These are phyloP conservation scores for Steinernema hermaphroditum DNA, from an alignment of 2,888 invertebrate genomes.

Conservation along the genomic window DNA sequence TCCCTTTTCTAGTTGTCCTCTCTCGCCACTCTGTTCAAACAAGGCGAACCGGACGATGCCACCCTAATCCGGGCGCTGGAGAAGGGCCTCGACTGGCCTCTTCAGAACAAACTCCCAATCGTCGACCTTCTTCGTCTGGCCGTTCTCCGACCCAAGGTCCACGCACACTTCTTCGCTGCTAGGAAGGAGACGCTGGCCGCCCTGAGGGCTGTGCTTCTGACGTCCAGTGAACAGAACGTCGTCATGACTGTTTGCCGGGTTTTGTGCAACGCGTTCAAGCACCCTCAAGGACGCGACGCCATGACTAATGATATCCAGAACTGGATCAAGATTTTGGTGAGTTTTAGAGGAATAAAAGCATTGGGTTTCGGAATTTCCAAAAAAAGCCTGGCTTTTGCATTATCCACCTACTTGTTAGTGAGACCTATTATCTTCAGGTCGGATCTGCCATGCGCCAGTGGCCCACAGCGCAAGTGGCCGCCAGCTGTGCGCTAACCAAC, in stretches of 20 bases:
- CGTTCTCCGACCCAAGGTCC: constrained; percentile 76
- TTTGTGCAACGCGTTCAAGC: constrained; percentile 34
- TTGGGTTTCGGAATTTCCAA: no score
- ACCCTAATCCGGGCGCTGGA: constrained; percentile 69
- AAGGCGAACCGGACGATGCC: background rate
- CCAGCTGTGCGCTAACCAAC: constrained; percentile 55
- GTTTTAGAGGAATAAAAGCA: no score
- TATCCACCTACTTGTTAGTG: background rate
- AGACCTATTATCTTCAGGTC: background rate
- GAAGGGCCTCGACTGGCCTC: constrained; percentile 75
- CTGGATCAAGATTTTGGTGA: constrained; percentile 33
- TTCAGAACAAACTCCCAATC: constrained; percentile 83
- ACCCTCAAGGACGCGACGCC: constrained; percentile 23
- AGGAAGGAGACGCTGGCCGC: background rate
- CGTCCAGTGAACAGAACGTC: background rate
- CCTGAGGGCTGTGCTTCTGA: background rate
- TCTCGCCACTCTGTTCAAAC: background rate
- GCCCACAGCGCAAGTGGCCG: constrained; percentile 45
- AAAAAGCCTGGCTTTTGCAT: no score
- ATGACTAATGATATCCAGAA: constrained; percentile 32
- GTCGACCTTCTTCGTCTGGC: constrained; percentile 84
- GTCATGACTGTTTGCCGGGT: constrained; percentile 31
- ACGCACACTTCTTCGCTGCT: constrained; percentile 68
- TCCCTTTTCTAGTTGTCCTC: background rate
- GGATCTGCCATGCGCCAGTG: background rate